Conservation (phyloP, 2,113 vertebrate genomes). For the Perccottus glenii region DNA sequence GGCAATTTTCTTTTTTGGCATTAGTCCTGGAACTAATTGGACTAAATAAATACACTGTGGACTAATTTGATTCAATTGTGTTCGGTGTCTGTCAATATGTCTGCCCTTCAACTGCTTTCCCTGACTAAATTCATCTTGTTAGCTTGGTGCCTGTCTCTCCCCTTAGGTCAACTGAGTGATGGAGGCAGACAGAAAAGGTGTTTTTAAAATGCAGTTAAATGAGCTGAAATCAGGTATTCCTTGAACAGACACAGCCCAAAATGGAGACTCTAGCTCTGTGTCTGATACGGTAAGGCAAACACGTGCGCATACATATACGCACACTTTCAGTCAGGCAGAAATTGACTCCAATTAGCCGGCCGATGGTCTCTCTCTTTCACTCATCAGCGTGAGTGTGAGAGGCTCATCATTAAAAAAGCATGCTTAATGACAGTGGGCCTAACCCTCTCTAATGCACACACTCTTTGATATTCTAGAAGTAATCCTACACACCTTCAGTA, state of each 20-base stretch:
- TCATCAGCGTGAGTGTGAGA: conserved; percentile 64
- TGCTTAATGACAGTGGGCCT: conserved; percentile 59
- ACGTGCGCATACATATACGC: background rate
- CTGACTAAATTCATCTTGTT: conserved; percentile 67
- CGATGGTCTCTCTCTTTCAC: conserved; percentile 57
- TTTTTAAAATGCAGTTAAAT: conserved; percentile 54
- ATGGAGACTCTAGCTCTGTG: conserved; percentile 16
- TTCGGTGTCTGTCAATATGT: conserved; percentile 70
- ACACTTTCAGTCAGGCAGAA: conserved; percentile 48
- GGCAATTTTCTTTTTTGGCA: conserved; percentile 55
- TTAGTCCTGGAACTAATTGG: conserved; percentile 69
- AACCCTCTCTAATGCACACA: conserved; percentile 46
- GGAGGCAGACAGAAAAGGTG: conserved; percentile 34
- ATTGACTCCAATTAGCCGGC: conserved; percentile 75
- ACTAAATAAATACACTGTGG: conserved; percentile 71
- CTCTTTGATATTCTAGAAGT: conserved; percentile 71
- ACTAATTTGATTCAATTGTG: conserved; percentile 76
- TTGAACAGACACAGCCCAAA: conserved; percentile 5
- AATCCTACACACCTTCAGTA: conserved; percentile 52
- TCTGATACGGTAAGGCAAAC: background rate
- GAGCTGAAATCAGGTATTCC: conserved; percentile 41
- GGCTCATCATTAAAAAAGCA: conserved; percentile 71
- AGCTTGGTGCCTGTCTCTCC: conserved; percentile 54
- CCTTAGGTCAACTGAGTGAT: conserved; percentile 53
- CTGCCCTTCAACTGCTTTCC: conserved; percentile 61